Percentiles rank a stretch among this genome's conserved stretches.
Evolutionary conservation across 2,888 invertebrate genomes (phyloP).

Genomic region (Pollenia amentaria): DNA sequence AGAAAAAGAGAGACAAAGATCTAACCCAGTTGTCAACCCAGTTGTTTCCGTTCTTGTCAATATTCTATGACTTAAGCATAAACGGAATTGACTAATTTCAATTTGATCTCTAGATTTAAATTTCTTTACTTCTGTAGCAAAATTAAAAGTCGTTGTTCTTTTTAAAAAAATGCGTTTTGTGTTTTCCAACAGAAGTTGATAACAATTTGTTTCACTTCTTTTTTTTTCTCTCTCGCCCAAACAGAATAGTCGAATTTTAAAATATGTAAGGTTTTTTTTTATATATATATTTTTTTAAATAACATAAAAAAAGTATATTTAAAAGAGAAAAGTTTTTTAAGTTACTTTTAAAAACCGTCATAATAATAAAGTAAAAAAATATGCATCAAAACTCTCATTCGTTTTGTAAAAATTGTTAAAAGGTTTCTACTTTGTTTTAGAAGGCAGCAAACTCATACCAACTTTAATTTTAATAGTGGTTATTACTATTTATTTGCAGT

Average conservation of each 20-base stretch:
- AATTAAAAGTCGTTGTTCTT: constrained; percentile 24
- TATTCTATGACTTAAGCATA: no score
- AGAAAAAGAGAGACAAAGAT: no score
- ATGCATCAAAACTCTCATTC: constrained; percentile 50
- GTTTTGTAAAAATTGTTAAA: constrained; percentile 55
- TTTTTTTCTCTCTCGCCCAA: constrained; percentile 14
- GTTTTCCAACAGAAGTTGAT: constrained; percentile 49
- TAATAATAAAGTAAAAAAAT: constrained; percentile 63
- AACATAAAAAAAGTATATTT: constrained; percentile 36
- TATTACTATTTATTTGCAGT: constrained; percentile 9
- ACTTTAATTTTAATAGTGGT: constrained; percentile 36
- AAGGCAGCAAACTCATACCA: constrained; percentile 3
- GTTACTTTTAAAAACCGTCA: constrained; percentile 67
- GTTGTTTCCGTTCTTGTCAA: no score
- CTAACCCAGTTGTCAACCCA: no score
- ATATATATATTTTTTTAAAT: constrained; percentile 46
- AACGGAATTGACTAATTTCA: neutral
- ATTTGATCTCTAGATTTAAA: neutral
- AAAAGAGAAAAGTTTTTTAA: constrained; percentile 61
- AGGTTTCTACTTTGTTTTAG: constrained; percentile 66
- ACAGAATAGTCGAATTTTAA: constrained; percentile 67
- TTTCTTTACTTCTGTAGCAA: neutral
- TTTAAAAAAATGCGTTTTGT: neutral
- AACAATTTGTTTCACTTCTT: constrained; percentile 49
- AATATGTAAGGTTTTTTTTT: constrained; percentile 57